Percentiles rank a stretch among this genome's conserved stretches.
Evolutionary conservation across 2,797 vertebrate genomes (phyloP).

Genomic region (Protonibea diacanthus): DNA sequence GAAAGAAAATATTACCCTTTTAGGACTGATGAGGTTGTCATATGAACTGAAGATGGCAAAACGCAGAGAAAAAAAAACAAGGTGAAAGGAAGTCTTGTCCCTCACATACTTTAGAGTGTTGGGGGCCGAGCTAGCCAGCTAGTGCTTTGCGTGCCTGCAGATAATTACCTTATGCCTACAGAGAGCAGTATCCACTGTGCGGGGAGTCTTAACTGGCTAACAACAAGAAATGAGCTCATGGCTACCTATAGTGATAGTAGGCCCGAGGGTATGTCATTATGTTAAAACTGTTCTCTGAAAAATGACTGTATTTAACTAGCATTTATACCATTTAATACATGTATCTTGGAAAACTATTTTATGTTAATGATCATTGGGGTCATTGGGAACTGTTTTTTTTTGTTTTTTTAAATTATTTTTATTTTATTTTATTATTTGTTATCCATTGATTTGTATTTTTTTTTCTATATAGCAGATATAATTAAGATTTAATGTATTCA

Average conservation of each 20-base stretch:
- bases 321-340: constrained; percentile 20
- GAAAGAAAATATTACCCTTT: constrained; percentile 31
- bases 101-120: constrained; percentile 23
- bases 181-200: constrained; percentile 75
- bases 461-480: neutral
- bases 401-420: neutral
- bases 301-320: constrained; percentile 9
- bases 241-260: constrained; percentile 74
- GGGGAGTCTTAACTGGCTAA: constrained; percentile 64
- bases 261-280: constrained; percentile 44
- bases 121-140: constrained; percentile 42
- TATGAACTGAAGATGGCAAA: constrained; percentile 37
- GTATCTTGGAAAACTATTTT: neutral
- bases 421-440: neutral
- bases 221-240: constrained; percentile 81
- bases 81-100: constrained; percentile 45
- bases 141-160: constrained; percentile 77
- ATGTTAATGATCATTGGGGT: neutral
- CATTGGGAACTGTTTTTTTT: neutral
- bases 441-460: neutral
- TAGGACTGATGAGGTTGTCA: constrained; percentile 59
- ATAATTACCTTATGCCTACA: constrained; percentile 77
- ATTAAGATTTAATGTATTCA: neutral
- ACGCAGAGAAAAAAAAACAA: constrained; percentile 13
- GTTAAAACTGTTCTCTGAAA: constrained; percentile 36